Conservation (phyloP, 37 sponge, comb jelly and placozoan genomes). For the Tethya wilhelma region DNA sequence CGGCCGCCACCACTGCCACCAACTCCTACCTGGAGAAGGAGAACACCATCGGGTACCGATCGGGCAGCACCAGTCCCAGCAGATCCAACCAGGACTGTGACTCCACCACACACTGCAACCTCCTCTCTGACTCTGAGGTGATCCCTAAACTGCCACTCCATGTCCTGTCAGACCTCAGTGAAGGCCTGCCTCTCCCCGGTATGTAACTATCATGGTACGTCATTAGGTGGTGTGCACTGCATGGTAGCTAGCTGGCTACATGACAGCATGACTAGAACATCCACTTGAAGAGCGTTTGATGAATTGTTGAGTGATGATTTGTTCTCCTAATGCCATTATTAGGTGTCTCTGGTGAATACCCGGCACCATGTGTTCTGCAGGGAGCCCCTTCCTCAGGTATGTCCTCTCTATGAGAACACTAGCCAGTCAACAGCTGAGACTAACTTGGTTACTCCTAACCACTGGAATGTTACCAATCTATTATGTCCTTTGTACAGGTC, state of each 20-base stretch:
- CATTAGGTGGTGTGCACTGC: not conserved
- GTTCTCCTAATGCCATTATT: too few species aligned
- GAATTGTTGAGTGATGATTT: too few species aligned
- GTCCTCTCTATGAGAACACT: too few species aligned
- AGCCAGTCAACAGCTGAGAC: too few species aligned
- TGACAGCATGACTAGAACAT: too few species aligned
- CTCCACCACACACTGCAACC: slow-evolving; percentile 36
- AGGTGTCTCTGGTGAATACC: too few species aligned
- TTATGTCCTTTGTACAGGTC: not conserved
- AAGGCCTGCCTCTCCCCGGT: slow-evolving; percentile 53
- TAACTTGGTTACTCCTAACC: too few species aligned
- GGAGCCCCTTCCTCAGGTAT: too few species aligned
- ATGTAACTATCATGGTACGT: not conserved
- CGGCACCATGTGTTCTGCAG: too few species aligned
- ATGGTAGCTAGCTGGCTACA: not conserved
- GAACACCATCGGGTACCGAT: slow-evolving; percentile 41
- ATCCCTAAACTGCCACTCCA: slow-evolving; percentile 46
- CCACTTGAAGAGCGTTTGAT: too few species aligned
- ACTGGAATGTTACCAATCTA: too few species aligned
- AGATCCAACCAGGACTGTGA: slow-evolving; percentile 29
- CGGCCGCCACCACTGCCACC: slow-evolving; percentile 7
- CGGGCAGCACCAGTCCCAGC: slow-evolving; percentile 37
- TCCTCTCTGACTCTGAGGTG: not conserved
- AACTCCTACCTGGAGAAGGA: slow-evolving; percentile 46
- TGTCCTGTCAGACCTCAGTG: slow-evolving; percentile 44